Base-by-base conservation (phyloP, 2,888 invertebrate genomes). In the Cheilosia soror region DNA sequence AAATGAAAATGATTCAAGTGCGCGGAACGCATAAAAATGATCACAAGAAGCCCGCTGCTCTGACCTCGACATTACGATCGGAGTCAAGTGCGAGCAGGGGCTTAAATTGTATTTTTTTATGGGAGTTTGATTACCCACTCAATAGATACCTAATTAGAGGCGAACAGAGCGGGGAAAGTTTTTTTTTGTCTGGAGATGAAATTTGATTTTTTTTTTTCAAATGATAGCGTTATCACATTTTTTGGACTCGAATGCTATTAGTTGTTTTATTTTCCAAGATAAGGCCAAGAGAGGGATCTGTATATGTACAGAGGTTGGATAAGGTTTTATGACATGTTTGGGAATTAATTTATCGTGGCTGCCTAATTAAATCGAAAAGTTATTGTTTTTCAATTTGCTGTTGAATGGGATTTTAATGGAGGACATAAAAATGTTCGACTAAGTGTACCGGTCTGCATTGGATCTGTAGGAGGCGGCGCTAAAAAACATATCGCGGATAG, bases 381-480 rank as follows among this genome's bases (percentile, higher is more conserved):
- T 76, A 81, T 76, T n/a, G 76, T 29, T 72, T 81, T 76, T 81
- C 85, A 81, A 85, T 85, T 85, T 85, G 81, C 69, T 42, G 15
- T 25, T 27, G 29, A 85, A 81, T 81, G 76, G 55, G 66, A 9
- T 60, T 76, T 76, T 85, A 42, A 81, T 81, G 66, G 55, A 20
- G 37, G 20, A 9, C 42, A 72, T 80, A 76, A 79, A 79, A 75
- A 76, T 84, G 31, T 53, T 15, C 37, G 11, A 58, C 68, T 37
- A 33, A 49, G 40, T 58, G 51, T 27, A 58, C 25, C 33, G 76
- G 55, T 33, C 9, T 7, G 9, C 9, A n/a, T 42, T 42, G 42
- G n/a, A 42, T 20, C 7, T 25, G 4, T 29, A 6, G n/a, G 5
- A 3, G n/a, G 6, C 44, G 13, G 25, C 7, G 78, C 71, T 63